These are phyloP conservation scores for Fukomys damarensis DNA, from an alignment of 2,113 vertebrate species.

Conservation along the genomic window DNA sequence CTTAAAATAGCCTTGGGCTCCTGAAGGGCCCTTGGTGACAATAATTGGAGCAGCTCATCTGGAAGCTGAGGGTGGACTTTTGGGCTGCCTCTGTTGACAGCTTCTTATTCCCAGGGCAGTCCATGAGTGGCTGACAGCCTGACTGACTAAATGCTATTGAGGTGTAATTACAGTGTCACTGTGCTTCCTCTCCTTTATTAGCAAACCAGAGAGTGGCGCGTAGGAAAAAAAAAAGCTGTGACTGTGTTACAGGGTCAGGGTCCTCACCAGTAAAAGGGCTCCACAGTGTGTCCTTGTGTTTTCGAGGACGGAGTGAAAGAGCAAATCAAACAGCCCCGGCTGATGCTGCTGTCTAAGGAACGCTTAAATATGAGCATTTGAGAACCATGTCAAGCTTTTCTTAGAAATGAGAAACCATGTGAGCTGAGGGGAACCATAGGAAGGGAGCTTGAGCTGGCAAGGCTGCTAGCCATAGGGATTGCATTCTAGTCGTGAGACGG, in stretches of 20 bases:
- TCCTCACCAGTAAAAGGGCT: neutral
- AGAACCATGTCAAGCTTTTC: neutral
- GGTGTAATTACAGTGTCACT: rapidly evolving
- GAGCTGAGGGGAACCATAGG: neutral
- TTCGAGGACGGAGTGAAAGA: neutral
- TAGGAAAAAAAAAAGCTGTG: neutral
- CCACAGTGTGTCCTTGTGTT: neutral
- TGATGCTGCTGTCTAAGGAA: neutral
- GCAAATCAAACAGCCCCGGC: neutral
- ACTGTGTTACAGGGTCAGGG: neutral
- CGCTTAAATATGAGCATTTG: neutral
- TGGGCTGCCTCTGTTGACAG: neutral
- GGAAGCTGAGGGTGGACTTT: neutral
- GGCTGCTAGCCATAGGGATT: neutral
- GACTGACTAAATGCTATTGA: neutral
- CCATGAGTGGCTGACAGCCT: neutral
- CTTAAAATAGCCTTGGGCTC: neutral
- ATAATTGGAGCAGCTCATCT: neutral
- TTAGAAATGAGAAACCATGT: neutral
- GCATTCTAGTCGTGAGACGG: neutral
- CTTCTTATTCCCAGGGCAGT: rapidly evolving
- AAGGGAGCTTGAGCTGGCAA: neutral
- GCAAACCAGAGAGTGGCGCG: neutral
- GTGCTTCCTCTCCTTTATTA: neutral
- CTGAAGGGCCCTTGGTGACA: no score